A percentile compares a stretch with the other conserved stretches of the same genome.
These are phyloP conservation scores for Rousettus madagascariensis DNA, from an alignment of 2,797 vertebrate species.

Conservation along the genomic window DNA sequence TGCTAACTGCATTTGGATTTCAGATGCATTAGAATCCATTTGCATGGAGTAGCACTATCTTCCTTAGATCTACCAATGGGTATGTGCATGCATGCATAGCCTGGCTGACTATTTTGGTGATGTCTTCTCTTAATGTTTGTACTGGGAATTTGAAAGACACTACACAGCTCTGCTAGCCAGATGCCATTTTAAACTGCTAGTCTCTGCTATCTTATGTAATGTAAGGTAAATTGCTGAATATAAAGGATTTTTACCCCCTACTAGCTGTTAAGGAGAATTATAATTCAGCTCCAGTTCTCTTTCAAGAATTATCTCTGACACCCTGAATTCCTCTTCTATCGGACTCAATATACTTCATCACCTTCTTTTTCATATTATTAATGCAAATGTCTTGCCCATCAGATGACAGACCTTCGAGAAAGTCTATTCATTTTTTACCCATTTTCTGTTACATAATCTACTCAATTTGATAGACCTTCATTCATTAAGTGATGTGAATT, in stretches of 20 bases:
- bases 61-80: neutral
- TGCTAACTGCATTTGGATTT: neutral
- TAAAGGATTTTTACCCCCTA: neutral
- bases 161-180: neutral
- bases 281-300: neutral
- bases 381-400: neutral
- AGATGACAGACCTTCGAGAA: neutral
- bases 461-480: neutral
- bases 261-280: conserved; percentile 12
- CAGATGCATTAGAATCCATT: neutral
- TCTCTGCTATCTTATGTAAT: neutral
- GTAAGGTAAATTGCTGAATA: neutral
- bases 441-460: neutral
- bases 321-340: neutral
- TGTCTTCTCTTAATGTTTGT: conserved; percentile 10
- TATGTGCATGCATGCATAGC: neutral
- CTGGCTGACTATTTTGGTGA: neutral
- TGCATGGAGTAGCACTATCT: neutral
- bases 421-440: neutral
- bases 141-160: neutral
- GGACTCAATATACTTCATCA: neutral
- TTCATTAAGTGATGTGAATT: neutral
- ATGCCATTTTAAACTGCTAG: conserved; percentile 42
- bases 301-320: neutral
- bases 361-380: neutral